Evolutionary conservation across 1,140 invertebrate genomes (phyloP).

Genomic region (Brachionus rubens): DNA sequence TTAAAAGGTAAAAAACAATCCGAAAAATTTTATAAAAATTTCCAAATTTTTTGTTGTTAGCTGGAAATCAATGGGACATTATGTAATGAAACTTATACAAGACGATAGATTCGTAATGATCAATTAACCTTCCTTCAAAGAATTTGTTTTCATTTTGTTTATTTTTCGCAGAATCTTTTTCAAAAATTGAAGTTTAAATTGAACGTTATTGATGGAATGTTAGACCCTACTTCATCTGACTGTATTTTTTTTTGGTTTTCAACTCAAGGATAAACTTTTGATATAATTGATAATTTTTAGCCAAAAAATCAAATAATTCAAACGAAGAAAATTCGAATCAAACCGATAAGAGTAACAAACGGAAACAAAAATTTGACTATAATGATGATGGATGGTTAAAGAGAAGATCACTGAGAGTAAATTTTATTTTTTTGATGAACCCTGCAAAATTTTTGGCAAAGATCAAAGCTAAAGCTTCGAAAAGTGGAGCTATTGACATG

Average conservation of each 20-base stretch:
- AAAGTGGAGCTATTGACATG: too few species aligned
- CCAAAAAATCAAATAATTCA: not conserved
- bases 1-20: too few species aligned
- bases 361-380: constrained; percentile 17
- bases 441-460: not conserved
- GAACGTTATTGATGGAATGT: not conserved
- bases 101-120: not conserved
- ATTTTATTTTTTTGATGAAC: not conserved
- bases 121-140: not conserved
- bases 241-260: not conserved
- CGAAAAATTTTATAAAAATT: too few species aligned
- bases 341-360: not conserved
- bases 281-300: not conserved
- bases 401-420: constrained; percentile 22
- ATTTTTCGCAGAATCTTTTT: not conserved
- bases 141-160: not conserved
- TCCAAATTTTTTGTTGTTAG: not conserved
- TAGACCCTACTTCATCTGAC: not conserved
- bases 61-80: constrained; percentile 21
- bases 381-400: constrained; percentile 22
- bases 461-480: too few species aligned
- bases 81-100: not conserved
- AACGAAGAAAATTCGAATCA: not conserved
- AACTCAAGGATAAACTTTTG: not conserved
- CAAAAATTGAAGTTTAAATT: not conserved